Conservation (phyloP, 2,797 vertebrate species). For the Cyprinodon diabolis region DNA sequence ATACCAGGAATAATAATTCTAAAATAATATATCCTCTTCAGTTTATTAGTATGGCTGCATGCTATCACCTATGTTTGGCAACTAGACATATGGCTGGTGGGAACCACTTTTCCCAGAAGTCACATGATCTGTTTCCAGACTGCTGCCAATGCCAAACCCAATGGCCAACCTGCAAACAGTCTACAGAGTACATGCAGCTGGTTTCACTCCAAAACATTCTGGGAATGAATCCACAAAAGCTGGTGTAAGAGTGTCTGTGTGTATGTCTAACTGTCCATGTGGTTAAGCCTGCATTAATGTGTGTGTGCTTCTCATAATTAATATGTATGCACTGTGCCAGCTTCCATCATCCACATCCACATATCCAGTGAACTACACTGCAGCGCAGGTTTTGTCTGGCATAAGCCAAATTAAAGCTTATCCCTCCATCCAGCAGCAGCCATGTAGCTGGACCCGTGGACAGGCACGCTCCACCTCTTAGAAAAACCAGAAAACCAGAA, state of each 20-base stretch:
- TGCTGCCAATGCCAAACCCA: constrained; percentile 73
- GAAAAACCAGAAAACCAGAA: constrained; percentile 56
- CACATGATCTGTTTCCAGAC: constrained; percentile 76
- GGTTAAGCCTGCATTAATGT: constrained; percentile 40
- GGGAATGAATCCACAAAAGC: constrained; percentile 69
- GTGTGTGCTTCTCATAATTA: constrained; percentile 57
- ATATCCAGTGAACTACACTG: constrained; percentile 53
- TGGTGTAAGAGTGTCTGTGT: constrained; percentile 44
- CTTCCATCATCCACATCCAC: constrained; percentile 63
- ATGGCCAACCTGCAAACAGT: constrained; percentile 71
- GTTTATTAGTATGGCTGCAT: constrained; percentile 18
- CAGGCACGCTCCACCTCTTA: constrained; percentile 62
- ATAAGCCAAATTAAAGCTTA: constrained; percentile 69
- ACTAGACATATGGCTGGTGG: constrained; percentile 61
- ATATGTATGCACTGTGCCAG: constrained; percentile 54
- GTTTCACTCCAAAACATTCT: constrained; percentile 75
- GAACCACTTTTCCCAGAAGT: constrained; percentile 75
- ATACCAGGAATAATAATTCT: neutral
- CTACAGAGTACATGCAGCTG: constrained; percentile 81
- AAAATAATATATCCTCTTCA: neutral
- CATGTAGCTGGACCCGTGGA: constrained; percentile 50
- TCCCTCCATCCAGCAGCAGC: constrained; percentile 55
- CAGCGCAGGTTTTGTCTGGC: constrained; percentile 35
- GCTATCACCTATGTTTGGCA: constrained; percentile 57
- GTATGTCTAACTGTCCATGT: constrained; percentile 45